A percentile compares a stretch with the other conserved stretches of the same genome.
Evolutionary conservation across 2,888 invertebrate species (phyloP).

Genomic region (Alitta virens): DNA sequence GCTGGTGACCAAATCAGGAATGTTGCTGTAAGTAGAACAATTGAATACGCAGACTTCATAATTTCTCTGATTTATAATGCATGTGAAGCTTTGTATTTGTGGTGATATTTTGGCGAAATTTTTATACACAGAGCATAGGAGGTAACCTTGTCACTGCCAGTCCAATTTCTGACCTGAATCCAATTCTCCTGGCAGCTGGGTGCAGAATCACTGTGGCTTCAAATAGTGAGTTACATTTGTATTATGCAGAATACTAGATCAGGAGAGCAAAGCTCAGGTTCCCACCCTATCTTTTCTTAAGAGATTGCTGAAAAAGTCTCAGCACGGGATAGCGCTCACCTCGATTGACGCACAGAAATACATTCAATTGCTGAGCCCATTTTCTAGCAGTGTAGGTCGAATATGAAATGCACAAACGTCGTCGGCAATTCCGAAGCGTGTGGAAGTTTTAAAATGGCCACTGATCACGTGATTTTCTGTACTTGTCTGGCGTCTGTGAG

Average conservation of each 20-base stretch:
- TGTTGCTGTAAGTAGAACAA: slow-evolving; percentile 72
- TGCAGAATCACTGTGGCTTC: slow-evolving; percentile 34
- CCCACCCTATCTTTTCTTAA: too few relatives aligned
- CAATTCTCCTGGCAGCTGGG: slow-evolving; percentile 78
- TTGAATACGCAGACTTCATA: too few relatives aligned
- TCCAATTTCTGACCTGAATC: slow-evolving; percentile 93
- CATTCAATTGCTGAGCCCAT: too few relatives aligned
- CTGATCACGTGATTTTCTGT: too few relatives aligned
- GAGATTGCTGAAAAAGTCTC: too few relatives aligned
- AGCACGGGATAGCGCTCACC: too few relatives aligned
- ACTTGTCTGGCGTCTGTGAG: too few relatives aligned
- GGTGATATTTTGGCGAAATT: slow-evolving; percentile 3
- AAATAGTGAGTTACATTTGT: slow-evolving; percentile 32
- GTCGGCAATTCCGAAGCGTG: too few relatives aligned
- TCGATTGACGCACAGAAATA: too few relatives aligned
- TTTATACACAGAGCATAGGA: slow-evolving; percentile 67
- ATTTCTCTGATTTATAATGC: background rate
- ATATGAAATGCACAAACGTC: too few relatives aligned
- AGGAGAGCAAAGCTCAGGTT: slow-evolving; percentile 65
- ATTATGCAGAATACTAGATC: slow-evolving; percentile 31
- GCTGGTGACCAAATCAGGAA: slow-evolving; percentile 93
- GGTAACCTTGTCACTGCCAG: slow-evolving; percentile 94
- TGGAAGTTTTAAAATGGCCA: too few relatives aligned
- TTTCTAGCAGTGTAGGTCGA: too few relatives aligned
- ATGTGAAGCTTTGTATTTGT: background rate